These are phyloP conservation scores for Drosophila neonasuta DNA, from an alignment of 2,888 invertebrate genomes.

Conservation along the genomic window DNA sequence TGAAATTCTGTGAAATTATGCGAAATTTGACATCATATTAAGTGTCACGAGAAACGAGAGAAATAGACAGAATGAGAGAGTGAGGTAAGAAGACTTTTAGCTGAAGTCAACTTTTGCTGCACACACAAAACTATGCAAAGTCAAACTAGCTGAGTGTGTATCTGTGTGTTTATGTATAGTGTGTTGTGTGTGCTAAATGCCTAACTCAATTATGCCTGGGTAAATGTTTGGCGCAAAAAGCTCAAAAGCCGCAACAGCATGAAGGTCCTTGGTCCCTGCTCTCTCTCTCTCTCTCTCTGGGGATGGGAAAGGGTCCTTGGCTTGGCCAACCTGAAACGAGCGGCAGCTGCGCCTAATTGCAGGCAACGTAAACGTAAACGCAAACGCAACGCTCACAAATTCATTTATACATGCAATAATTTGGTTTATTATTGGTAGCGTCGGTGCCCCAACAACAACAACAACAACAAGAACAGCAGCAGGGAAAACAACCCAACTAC, in stretches of 20 bases:
- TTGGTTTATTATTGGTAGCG: constrained; percentile 71
- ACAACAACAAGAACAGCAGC: background rate
- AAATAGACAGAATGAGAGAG: constrained; percentile 3
- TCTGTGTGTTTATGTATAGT: constrained; percentile 13
- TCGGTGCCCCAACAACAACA: constrained; percentile 28
- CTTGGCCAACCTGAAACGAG: constrained; percentile 27
- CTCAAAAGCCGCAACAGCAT: constrained; percentile 67
- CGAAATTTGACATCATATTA: constrained; percentile 50
- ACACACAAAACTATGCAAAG: constrained; percentile 54
- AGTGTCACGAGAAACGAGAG: constrained; percentile 43
- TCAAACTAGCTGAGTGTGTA: constrained; percentile 22
- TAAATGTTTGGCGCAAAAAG: constrained; percentile 70
- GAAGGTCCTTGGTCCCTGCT: constrained; percentile 27
- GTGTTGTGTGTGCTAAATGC: constrained; percentile 54
- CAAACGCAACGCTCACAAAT: constrained; percentile 63
- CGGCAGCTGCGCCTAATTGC: constrained; percentile 74
- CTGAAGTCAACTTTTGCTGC: constrained; percentile 30
- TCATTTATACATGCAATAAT: constrained; percentile 76
- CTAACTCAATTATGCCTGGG: constrained; percentile 71
- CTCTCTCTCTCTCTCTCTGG: background rate
- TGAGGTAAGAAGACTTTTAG: constrained; percentile 30
- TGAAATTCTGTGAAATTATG: constrained; percentile 41
- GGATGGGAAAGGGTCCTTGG: background rate
- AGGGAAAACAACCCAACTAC: constrained; percentile 28
- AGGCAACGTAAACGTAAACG: constrained; percentile 65